phyloP scores from a whole-genome alignment of 2,797 vertebrate genomes.

The Kryptopterus vitreolus region DNA sequence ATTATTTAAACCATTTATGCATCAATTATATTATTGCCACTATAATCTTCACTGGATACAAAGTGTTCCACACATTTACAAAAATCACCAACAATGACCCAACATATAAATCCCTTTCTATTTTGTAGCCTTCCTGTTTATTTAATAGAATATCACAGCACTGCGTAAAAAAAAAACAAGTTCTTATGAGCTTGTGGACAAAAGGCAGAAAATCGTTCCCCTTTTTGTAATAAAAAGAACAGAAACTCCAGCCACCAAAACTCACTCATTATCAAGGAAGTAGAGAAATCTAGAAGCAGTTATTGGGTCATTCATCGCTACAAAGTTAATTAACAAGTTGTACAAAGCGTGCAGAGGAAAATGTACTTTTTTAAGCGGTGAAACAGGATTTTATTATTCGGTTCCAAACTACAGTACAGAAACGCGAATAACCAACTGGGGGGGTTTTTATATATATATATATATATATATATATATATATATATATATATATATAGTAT shows the following conservation, averaged over 20 bases:
- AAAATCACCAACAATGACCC: background rate
- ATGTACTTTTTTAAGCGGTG: too few species aligned
- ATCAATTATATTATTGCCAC: background rate
- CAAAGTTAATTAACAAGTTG: background rate
- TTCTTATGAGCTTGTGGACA: background rate
- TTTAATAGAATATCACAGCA: background rate
- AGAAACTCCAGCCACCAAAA: background rate
- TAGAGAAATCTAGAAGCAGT: background rate
- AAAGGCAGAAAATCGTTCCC: background rate
- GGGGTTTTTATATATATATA: too few species aligned
- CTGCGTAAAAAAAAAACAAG: background rate
- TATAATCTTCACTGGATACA: background rate
- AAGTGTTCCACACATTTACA: background rate
- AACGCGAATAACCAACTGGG: background rate
- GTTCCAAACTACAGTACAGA: background rate
- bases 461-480: too few species aligned
- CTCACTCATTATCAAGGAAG: background rate
- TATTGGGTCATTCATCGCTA: background rate
- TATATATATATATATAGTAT: too few species aligned
- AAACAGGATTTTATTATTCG: background rate
- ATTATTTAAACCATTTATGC: background rate
- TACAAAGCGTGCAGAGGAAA: too few species aligned
- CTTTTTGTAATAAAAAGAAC: background rate
- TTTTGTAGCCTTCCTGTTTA: background rate
- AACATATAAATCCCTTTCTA: too few species aligned